Conservation (phyloP, 2,113 vertebrate species). For the Ranitomeya imitator region DNA sequence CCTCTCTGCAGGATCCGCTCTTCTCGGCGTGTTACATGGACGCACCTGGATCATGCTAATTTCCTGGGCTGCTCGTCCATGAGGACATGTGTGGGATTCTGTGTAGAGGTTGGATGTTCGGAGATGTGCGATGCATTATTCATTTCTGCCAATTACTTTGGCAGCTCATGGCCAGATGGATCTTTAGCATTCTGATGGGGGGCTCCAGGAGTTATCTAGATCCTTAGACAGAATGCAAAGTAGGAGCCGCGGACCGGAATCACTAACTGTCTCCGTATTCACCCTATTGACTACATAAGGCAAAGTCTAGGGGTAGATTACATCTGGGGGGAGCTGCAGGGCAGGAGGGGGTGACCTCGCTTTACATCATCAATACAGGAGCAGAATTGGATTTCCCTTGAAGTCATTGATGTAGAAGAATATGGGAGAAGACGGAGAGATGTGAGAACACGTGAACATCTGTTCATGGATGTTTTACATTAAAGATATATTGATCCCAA, state of each 20-base stretch:
- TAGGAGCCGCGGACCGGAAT: background rate
- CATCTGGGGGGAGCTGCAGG: background rate
- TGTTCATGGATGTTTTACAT: background rate
- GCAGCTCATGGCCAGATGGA: conserved; percentile 56
- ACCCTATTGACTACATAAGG: background rate
- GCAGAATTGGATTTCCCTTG: background rate
- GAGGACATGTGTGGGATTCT: conserved; percentile 33
- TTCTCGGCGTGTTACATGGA: background rate
- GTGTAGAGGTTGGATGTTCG: conserved; percentile 40
- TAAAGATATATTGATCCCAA: background rate
- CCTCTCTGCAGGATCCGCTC: background rate
- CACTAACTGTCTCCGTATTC: background rate
- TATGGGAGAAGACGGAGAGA: background rate
- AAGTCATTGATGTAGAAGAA: background rate
- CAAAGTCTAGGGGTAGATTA: conserved; percentile 2
- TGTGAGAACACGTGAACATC: background rate
- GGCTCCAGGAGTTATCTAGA: conserved; percentile 13
- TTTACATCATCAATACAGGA: background rate
- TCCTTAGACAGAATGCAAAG: conserved; percentile 49
- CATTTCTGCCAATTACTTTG: conserved; percentile 55
- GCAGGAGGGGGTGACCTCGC: background rate
- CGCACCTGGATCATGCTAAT: conserved; percentile 34
- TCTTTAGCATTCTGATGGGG: conserved; percentile 55
- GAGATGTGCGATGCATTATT: conserved; percentile 52
- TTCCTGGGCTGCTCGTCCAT: background rate